Base-by-base conservation (phyloP, 2,113 vertebrate species). In the Cebus imitator region DNA sequence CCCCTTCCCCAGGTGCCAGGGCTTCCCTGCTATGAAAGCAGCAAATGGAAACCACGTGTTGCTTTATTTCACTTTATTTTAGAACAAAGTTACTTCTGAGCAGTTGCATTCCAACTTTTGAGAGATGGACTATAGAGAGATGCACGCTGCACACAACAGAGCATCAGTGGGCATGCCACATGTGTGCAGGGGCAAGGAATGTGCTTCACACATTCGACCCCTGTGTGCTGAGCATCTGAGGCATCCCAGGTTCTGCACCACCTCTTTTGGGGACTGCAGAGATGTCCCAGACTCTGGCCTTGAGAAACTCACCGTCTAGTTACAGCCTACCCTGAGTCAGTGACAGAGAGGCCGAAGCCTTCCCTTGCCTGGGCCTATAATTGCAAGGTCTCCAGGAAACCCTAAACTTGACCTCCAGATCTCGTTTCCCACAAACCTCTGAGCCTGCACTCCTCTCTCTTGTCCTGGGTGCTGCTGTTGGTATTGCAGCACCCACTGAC, bases 61-160 rank as follows among this genome's bases (percentile, higher is more conserved):
- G 18, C 73, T 93, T 83, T 91, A 91, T 83, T 86, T 87, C 20
- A 17, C 25, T 81, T 89, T 64, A 84, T 75, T 87, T 96, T 52
- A 83, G 40, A 90, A 72, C 75, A 27, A 85, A 87, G 70, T 90
- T 96, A 57, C 72, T 92, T 95, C 79, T 91, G 58, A 70, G n/a
- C 30, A 64, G 37, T 48, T 76, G 66, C 52, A 61, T 64, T 97
- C 52, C 55, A 96, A 8, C 57, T 64, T 57, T 11, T 7, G 16
- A 78, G 43, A 90, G 48, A 93, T 58, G 92, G 68, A 11, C 48
- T 30, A 27, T 27, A 48, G 75, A 1, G 43, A 80, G 23, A 37
- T 0, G 9, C 16, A 13, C 1, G 8, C 37, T 48, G 55, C 25
- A 30, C 30, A n/a, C 57, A 20, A 14, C 17, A 12, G 32, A 89